Evolutionary conservation across 2,113 vertebrate genomes (phyloP).

Genomic region (Camelus bactrianus): DNA sequence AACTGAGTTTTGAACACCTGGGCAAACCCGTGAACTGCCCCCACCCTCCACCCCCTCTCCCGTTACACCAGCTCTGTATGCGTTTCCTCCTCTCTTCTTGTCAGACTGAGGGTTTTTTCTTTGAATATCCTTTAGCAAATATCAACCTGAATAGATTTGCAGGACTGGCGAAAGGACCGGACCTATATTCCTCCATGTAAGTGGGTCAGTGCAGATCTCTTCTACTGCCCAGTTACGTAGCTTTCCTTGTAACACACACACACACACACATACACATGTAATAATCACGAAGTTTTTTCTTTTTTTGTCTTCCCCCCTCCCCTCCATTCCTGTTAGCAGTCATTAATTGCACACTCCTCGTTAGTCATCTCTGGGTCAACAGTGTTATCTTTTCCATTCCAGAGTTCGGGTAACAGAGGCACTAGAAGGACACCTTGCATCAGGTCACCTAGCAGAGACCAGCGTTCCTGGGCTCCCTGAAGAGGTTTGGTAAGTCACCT

Average conservation of each 20-base stretch:
- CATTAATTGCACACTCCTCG: background rate
- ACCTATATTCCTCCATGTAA: background rate
- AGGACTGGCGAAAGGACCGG: background rate
- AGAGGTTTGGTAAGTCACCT: constrained; percentile 53
- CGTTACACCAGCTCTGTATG: background rate
- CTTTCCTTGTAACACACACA: background rate
- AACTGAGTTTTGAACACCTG: background rate
- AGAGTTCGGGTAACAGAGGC: background rate
- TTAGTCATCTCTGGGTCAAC: background rate
- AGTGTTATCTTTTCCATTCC: constrained; percentile 29
- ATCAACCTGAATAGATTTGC: background rate
- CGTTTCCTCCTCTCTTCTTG: background rate
- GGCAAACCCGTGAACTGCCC: background rate
- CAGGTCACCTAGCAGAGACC: background rate
- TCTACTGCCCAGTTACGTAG: background rate
- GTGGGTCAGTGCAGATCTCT: background rate
- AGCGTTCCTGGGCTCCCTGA: background rate
- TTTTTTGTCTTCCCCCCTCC: background rate
- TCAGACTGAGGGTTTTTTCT: background rate
- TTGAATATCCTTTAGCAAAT: background rate
- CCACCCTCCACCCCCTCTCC: background rate
- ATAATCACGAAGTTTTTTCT: background rate
- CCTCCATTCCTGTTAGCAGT: accelerated
- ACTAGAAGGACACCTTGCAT: background rate
- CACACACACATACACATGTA: too few relatives aligned